phyloP scores from a whole-genome alignment of 1,140 invertebrate species.

The Drosophila gunungcola region DNA sequence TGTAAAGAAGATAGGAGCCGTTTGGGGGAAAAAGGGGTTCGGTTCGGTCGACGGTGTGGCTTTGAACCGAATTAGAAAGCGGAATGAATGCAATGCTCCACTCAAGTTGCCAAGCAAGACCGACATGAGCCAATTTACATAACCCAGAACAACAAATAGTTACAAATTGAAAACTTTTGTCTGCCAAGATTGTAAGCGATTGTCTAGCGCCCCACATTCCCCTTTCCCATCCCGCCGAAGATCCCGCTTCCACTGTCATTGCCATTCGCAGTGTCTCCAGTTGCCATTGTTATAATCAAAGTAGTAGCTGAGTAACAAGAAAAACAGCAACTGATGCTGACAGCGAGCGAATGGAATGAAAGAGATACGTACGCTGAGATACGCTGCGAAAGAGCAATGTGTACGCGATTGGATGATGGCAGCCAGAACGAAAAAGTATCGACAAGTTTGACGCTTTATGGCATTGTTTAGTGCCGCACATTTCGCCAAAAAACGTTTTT shows the following conservation, averaged over 20 bases:
- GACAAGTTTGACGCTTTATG: constrained; percentile 83
- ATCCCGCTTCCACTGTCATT: background rate
- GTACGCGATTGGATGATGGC: constrained; percentile 48
- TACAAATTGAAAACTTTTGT: constrained; percentile 81
- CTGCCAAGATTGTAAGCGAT: constrained; percentile 81
- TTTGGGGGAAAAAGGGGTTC: background rate
- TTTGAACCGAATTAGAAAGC: constrained; percentile 32
- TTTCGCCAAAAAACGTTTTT: constrained; percentile 82
- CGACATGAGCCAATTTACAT: constrained; percentile 75
- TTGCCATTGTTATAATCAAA: constrained; percentile 81
- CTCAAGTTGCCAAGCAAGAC: constrained; percentile 43
- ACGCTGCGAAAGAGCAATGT: constrained; percentile 34
- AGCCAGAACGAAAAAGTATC: constrained; percentile 71
- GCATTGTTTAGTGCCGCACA: constrained; percentile 83
- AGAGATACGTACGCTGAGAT: constrained; percentile 32
- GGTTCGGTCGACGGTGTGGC: background rate
- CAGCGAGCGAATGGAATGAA: constrained; percentile 39
- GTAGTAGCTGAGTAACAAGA: constrained; percentile 74
- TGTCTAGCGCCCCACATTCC: constrained; percentile 41
- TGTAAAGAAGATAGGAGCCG: constrained; percentile 63
- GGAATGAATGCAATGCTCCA: constrained; percentile 59
- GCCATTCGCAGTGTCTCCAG: constrained; percentile 10
- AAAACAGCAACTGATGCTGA: constrained; percentile 69
- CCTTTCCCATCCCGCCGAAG: too few species aligned
- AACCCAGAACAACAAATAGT: constrained; percentile 82